Evolutionary conservation across 2,888 invertebrate genomes (phyloP).

Genomic region (Dasysyrphus albostriatus): DNA sequence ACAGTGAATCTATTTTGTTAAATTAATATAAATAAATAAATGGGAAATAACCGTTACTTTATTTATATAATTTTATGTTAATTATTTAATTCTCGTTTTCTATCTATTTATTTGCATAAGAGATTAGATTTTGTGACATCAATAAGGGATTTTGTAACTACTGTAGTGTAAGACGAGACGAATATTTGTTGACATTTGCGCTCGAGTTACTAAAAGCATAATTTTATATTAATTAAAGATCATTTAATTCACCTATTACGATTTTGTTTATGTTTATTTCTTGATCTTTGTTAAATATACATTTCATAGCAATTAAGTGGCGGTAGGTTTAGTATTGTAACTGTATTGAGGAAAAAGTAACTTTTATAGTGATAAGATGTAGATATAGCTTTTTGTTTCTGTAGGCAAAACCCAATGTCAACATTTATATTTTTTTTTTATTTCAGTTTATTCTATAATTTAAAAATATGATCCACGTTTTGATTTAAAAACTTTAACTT

Average conservation of each 20-base stretch:
- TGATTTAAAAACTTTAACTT: slow-evolving; percentile 44
- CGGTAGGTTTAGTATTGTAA: slow-evolving; percentile 57
- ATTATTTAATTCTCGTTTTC: slow-evolving; percentile 11
- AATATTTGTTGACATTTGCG: slow-evolving; percentile 1
- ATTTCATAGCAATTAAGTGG: slow-evolving; percentile 41
- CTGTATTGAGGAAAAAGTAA: slow-evolving; percentile 37
- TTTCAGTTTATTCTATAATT: slow-evolving; percentile 60
- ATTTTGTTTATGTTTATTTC: slow-evolving; percentile 12
- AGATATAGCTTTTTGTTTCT: slow-evolving; percentile 19
- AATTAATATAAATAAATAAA: slow-evolving; percentile 47
- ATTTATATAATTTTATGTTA: slow-evolving; percentile 15
- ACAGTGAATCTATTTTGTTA: slow-evolving; percentile 20
- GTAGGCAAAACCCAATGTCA: slow-evolving; percentile 42
- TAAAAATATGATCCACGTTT: slow-evolving; percentile 48
- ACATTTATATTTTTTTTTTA: slow-evolving; percentile 51
- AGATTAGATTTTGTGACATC: slow-evolving; percentile 60
- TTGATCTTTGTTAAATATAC: slow-evolving; percentile 25
- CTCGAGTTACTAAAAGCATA: not conserved
- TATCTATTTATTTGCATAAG: slow-evolving; percentile 42
- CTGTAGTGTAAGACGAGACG: not conserved
- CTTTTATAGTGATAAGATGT: slow-evolving; percentile 50
- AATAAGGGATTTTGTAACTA: slow-evolving; percentile 17
- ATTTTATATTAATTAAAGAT: slow-evolving; percentile 1
- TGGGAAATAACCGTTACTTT: slow-evolving; percentile 5
- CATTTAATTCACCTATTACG: not conserved